These are phyloP conservation scores for Grapholita molesta DNA, from an alignment of 1,140 invertebrate species.

Conservation along the genomic window DNA sequence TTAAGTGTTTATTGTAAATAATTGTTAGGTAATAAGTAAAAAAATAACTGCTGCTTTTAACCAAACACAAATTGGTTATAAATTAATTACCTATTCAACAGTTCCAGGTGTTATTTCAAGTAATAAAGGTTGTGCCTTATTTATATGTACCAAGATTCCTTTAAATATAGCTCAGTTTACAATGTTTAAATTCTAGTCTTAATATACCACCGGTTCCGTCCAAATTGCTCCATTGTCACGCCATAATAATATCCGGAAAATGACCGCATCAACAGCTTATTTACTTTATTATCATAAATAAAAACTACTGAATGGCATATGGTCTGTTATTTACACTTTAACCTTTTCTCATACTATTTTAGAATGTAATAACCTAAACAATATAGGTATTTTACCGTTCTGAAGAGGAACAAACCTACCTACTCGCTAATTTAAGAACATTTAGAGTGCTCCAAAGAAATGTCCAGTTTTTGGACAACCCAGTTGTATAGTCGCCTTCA, in stretches of 20 bases:
- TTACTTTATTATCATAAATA: constrained; percentile 27
- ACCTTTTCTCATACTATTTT: not conserved
- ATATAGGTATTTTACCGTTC: no score
- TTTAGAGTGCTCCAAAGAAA: no score
- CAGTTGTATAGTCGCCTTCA: no score
- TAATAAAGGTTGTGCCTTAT: constrained; percentile 69
- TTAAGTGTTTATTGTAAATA: not conserved
- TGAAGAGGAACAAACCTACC: no score
- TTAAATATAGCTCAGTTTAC: constrained; percentile 31
- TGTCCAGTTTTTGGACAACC: no score
- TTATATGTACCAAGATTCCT: constrained; percentile 59
- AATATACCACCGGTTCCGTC: constrained; percentile 68
- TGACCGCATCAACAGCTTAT: constrained; percentile 28
- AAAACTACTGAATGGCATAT: not conserved
- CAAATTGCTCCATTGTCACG: constrained; percentile 65
- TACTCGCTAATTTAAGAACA: no score
- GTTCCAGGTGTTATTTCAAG: constrained; percentile 9
- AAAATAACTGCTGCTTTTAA: not conserved
- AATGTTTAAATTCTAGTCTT: constrained; percentile 65
- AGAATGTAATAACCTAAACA: not conserved
- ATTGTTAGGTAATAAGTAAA: not conserved
- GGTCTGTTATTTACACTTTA: constrained; percentile 22
- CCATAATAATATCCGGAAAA: constrained; percentile 38
- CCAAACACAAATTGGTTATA: not conserved
- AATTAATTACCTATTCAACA: constrained; percentile 2